phyloP scores from a whole-genome alignment of 2,113 vertebrate species.

The Colius striatus region DNA sequence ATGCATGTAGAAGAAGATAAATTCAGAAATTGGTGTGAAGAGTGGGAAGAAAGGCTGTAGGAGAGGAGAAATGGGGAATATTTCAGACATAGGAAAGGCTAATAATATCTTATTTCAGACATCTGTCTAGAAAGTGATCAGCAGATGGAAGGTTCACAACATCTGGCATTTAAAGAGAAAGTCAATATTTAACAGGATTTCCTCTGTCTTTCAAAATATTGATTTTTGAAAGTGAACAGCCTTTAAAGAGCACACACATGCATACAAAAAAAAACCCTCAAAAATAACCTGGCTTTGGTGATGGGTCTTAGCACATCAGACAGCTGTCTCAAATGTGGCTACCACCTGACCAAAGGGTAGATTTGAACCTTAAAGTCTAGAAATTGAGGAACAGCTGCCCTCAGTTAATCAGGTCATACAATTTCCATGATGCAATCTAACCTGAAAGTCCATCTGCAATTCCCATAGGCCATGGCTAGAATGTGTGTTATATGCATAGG shows the following conservation, averaged over 20 bases:
- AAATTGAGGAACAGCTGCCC: conserved; percentile 16
- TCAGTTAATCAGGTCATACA: background rate
- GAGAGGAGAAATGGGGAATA: background rate
- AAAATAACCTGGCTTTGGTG: background rate
- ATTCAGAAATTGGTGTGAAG: background rate
- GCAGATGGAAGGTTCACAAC: conserved; percentile 43
- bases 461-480: background rate
- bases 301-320: background rate
- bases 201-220: conserved; percentile 59
- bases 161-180: conserved; percentile 62
- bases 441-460: background rate
- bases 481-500: fast-evolving
- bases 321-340: background rate
- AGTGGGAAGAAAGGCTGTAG: background rate
- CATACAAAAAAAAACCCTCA: background rate
- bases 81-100: background rate
- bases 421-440: background rate
- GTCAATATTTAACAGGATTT: conserved; percentile 61
- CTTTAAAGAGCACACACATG: background rate
- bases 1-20: background rate
- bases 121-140: conserved; percentile 27
- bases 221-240: conserved; percentile 52
- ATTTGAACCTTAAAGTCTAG: background rate
- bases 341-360: background rate
- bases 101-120: conserved; percentile 15